Percentiles rank a stretch among this genome's conserved stretches.
Conservation (phyloP, 2,113 vertebrate species). For the Pampusana beccarii region DNA sequence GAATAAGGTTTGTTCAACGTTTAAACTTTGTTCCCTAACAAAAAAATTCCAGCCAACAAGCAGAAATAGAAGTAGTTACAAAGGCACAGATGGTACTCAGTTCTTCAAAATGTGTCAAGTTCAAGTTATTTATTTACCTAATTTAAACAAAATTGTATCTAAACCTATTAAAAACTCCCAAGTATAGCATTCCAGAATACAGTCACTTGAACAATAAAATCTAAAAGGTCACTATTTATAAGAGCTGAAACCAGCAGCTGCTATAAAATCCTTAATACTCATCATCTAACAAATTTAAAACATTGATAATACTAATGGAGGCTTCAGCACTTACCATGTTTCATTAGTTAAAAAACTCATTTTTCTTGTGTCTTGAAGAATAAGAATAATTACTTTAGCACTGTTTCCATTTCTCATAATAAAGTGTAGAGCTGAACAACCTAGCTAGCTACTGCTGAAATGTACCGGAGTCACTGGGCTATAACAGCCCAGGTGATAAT, state of each 20-base stretch:
- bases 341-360: constrained; percentile 72
- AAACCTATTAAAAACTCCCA: neutral
- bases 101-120: neutral
- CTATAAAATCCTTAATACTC: constrained; percentile 68
- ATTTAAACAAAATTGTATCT: neutral
- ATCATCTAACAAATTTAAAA: constrained; percentile 72
- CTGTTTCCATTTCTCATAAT: constrained; percentile 45
- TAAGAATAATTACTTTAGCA: constrained; percentile 47
- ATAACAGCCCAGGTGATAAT: neutral
- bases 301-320: constrained; percentile 62
- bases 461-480: neutral
- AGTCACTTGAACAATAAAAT: constrained; percentile 43
- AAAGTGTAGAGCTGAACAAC: neutral
- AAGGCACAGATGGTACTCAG: neutral
- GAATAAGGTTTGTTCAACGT: neutral
- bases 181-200: neutral
- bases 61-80: neutral
- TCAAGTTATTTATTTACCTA: neutral
- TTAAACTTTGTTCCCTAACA: neutral
- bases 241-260: constrained; percentile 65
- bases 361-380: constrained; percentile 53
- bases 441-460: neutral
- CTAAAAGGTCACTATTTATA: constrained; percentile 41
- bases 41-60: neutral
- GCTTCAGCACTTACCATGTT: constrained; percentile 62